Percentiles rank a stretch among this genome's conserved stretches.
Evolutionary conservation across 2,113 vertebrate species (phyloP).

Genomic region (Datnioides undecimradiatus): DNA sequence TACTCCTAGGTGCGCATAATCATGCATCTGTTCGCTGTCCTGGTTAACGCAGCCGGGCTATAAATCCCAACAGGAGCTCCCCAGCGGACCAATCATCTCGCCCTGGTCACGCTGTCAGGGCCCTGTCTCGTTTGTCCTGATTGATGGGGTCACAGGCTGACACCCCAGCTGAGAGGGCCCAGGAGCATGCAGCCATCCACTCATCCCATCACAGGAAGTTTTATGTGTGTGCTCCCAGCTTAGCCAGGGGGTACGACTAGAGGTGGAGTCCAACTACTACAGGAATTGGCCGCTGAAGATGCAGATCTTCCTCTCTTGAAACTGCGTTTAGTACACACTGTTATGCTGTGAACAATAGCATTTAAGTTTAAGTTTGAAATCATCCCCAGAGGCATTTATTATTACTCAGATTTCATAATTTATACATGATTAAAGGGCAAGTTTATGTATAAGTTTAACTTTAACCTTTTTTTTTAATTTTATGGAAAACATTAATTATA

Average conservation of each 20-base stretch:
- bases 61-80: slow-evolving; percentile 54
- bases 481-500: background rate
- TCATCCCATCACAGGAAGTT: background rate
- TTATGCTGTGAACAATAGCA: background rate
- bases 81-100: slow-evolving; percentile 7
- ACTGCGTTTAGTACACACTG: background rate
- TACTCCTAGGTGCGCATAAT: background rate
- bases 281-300: background rate
- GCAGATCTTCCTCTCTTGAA: background rate
- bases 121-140: slow-evolving; percentile 61
- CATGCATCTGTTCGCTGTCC: background rate
- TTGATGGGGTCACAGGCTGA: slow-evolving; percentile 66
- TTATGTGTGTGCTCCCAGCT: slow-evolving; percentile 16
- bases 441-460: too few relatives aligned
- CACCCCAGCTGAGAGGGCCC: background rate
- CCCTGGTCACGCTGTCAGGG: slow-evolving; percentile 45
- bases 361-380: background rate
- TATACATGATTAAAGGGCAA: background rate
- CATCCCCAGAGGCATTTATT: background rate
- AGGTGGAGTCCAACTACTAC: background rate
- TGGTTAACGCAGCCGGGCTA: background rate
- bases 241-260: background rate
- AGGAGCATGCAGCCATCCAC: slow-evolving; percentile 22
- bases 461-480: too few relatives aligned
- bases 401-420: background rate